Base-by-base conservation (phyloP, 92 coral and sea anemone species). In the Hydrozoanthus gracilis region DNA sequence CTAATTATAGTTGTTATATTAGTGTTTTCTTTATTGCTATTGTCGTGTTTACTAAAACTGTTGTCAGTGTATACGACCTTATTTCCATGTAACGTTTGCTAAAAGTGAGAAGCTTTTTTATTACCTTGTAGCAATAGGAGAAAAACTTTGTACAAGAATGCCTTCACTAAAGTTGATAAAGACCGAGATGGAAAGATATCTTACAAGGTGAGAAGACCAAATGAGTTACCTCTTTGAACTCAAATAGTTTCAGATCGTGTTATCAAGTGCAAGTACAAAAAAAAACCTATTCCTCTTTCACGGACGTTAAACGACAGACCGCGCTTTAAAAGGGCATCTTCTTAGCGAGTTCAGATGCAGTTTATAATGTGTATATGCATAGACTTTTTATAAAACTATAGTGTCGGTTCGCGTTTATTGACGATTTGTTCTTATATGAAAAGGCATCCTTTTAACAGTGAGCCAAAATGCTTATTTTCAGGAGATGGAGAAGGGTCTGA, bases 401-500 rank as follows among this genome's bases (percentile, higher is more conserved):
- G 39, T 27, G 39, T 27, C 39, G 39, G 39, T 27, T 27, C 39
- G 39, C 39, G 39, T 27, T 27, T 27, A 2, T 27, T 27, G 2
- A 27, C 39, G 39, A 27, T 27, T 27, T 27, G 39, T 27, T 27
- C 39, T 27, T 27, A 27, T 27, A 27, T 27, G 39, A 27, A 27
- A 27, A 27, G 39, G 39, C 39, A 27, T 27, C 39, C 39, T 27
- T 27, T 2, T 27, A 27, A 27, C 39, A 27, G 61, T 15, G 8
- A 6, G 7, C 35, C 17, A 4, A 47, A 39, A 80, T 17, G 56
- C 65, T 73, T 44, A 27, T 1, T 78, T 66, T 67, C 61, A 96
- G 99, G 99, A 96, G 78, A 86, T 95, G 88, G 98, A 93, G 72
- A 96, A 90, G 78, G 99, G 94, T 39, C 85, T 96, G 47, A 89